These are phyloP conservation scores for Pagetopsis macropterus DNA, from an alignment of 2,797 vertebrate species.

Conservation along the genomic window DNA sequence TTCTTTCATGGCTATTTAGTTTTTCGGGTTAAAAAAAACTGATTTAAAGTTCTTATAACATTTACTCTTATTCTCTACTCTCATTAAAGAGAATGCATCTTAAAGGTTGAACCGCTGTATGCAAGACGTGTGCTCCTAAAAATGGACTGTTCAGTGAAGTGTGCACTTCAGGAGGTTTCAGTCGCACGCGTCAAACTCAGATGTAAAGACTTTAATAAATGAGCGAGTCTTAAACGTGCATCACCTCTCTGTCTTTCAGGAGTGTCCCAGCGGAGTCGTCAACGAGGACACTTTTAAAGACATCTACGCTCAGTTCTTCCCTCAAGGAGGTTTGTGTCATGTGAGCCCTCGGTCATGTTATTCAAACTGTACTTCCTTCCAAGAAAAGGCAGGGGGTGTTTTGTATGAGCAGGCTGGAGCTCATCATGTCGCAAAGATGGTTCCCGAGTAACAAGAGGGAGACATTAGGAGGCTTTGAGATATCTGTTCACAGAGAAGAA, in stretches of 20 bases:
- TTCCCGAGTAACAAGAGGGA: constrained; percentile 34
- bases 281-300: constrained; percentile 99
- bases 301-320: constrained; percentile 99
- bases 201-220: not conserved
- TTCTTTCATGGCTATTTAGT: no score
- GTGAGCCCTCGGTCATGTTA: constrained; percentile 14
- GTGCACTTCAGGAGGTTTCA: not conserved
- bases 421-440: constrained; percentile 57
- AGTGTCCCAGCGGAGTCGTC: constrained; percentile 97
- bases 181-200: not conserved
- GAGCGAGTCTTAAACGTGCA: not conserved
- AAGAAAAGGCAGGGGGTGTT: not conserved
- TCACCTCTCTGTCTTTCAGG: constrained; percentile 79
- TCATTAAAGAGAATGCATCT: not conserved
- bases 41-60: not conserved
- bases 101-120: not conserved
- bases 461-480: constrained; percentile 63
- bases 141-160: not conserved
- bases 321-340: constrained; percentile 93
- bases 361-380: constrained; percentile 2
- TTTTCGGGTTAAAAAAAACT: no score
- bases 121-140: not conserved
- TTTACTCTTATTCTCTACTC: not conserved
- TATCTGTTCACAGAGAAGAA: constrained; percentile 40
- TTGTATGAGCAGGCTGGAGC: constrained; percentile 25